phyloP scores from a whole-genome alignment of 2,113 vertebrate species.

The Neoarius graeffei region DNA sequence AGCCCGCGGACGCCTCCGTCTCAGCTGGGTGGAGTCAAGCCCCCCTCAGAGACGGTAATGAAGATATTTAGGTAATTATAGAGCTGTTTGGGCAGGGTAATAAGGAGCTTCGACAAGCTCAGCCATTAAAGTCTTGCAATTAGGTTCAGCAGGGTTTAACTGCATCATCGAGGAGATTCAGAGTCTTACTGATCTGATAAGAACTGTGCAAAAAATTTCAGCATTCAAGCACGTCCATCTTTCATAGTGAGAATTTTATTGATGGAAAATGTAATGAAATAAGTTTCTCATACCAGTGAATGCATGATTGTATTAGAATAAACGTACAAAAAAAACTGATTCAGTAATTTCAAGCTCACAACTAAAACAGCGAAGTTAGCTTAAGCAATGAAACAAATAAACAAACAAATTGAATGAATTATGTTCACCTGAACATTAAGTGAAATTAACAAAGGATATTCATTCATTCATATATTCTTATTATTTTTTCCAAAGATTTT shows the following conservation, averaged over 20 bases:
- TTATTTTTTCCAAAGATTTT: too few relatives aligned
- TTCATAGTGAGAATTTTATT: background rate
- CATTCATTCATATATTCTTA: too few relatives aligned
- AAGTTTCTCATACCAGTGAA: background rate
- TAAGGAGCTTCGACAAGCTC: slow-evolving; percentile 23
- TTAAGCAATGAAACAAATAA: too few relatives aligned
- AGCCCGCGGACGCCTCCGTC: background rate
- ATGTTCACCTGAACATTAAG: too few relatives aligned
- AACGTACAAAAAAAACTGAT: too few relatives aligned
- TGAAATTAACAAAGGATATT: too few relatives aligned
- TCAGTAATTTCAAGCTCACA: too few relatives aligned
- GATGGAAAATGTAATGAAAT: background rate
- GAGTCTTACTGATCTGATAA: background rate
- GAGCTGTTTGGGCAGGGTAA: slow-evolving; percentile 46
- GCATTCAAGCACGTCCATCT: background rate
- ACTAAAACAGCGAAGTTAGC: too few relatives aligned
- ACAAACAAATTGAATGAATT: too few relatives aligned
- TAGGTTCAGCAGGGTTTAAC: background rate
- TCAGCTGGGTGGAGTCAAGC: background rate
- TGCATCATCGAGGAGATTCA: background rate
- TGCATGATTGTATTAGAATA: too few relatives aligned
- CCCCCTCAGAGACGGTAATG: background rate
- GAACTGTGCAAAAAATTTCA: background rate
- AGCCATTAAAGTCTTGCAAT: background rate
- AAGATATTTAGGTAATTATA: slow-evolving; percentile 32